Evolutionary conservation across 2,113 vertebrate genomes (phyloP), one percentile per base, ranked within the genome.

Genomic region (Corythoichthys haematopterus): DNA sequence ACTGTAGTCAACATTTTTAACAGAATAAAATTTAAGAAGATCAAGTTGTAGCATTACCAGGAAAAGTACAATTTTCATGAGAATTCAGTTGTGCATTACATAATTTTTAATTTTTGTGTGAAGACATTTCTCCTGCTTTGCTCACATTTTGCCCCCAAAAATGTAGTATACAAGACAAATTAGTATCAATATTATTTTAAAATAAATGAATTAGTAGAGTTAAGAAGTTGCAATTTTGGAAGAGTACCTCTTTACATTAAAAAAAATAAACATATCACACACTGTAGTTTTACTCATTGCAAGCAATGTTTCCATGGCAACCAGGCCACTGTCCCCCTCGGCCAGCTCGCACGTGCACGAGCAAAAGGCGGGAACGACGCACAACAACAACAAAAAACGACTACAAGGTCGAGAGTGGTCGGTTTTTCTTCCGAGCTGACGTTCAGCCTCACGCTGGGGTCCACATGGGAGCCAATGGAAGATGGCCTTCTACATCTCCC

Each of bases 281-380:
- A 77, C 81, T 75, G 76, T 71, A 70, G 66, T 76, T 71, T 71
- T 71, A 78, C 68, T 63, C 73, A 82, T 73, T 79, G 80, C 72
- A 59, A 66, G 52, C 69, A 68, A 79, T 53, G 88, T 89, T 88
- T 81, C 87, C 80, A 89, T 89, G 86, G 85, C 82, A 88, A 89
- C 87, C 80, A 77, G 81, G 82, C 83, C 83, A 82, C 84, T 84
- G 68, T 86, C 20, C 68, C 76, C 52, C 66, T 72, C 79, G 82
- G 84, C 78, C 74, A 56, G 73, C 76, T 68, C 70, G 53, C 61
- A 71, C 69, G 56, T 71, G 53, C 75, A 72, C 68, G 77, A 61
- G 52, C 79, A 72, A 74, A 78, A 72, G 64, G 58, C 38, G 20
- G 69, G 60, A 74, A 69, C 43, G 56, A 67, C 72, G 76, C 65